Base-by-base conservation (phyloP, 2,797 vertebrate genomes). In the Mallotus villosus region DNA sequence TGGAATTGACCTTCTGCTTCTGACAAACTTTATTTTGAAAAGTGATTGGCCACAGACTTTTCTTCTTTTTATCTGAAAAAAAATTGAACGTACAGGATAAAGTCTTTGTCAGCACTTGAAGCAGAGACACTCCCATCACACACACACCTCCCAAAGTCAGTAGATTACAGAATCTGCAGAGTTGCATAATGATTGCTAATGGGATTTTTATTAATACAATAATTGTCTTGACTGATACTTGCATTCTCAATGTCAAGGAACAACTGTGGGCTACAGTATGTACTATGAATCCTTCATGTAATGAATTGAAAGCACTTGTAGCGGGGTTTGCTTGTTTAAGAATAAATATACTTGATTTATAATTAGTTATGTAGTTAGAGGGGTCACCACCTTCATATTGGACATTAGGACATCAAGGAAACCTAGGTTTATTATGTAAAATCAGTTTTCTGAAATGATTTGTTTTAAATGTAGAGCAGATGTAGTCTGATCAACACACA, bases 121-220 rank as follows among this genome's bases (percentile, higher is more conserved):
- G 81, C 81, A 86, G 85, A 81, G 9, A 84, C 81, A 83, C 83
- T 74, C 73, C 5, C 24, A 25, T 80, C 76, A 81, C 12, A 4
- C 12, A 59, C 73, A 89, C 73, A 84, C 84, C 81, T 78, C 83
- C 68, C 82, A 34, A 34, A 34, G 32, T 83, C 84, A 85, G 70
- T 77, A 87, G 88, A 91, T 91, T 88, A 89, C 90, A 88, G 78
- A 88, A 88, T 90, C 85, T 84, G 89, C 90, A 85, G 84, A 88
- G 83, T 87, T 71, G 74, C 78, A 76, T 89, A 89, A 90, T 89
- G 85, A 85, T 84, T 78, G 80, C 84, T 89, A 91, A 90, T 85
- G 81, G 85, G 80, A 84, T 87, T 86, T 88, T 90, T 90, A 92
- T 89, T 88, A 89, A 85, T 74, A 78, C 86, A 89, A 90, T 87